phyloP scores from a whole-genome alignment of 1,140 invertebrate genomes.

The Sweltsa coloradensis region DNA sequence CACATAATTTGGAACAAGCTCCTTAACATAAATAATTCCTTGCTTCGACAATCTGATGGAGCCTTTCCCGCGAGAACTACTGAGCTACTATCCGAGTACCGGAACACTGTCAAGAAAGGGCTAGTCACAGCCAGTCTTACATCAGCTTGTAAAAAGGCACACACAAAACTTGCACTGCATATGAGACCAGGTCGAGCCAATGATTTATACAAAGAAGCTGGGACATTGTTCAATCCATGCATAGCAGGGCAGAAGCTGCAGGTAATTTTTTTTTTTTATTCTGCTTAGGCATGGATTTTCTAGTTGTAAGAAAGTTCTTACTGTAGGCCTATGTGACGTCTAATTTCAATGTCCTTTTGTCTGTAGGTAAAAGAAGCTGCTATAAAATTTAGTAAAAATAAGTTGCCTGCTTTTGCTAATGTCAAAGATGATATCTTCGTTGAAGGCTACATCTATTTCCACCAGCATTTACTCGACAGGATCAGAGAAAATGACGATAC shows the following conservation, averaged over 20 bases:
- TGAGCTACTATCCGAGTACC: background rate
- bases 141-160: background rate
- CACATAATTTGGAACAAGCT: constrained; percentile 2
- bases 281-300: background rate
- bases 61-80: background rate
- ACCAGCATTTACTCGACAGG: background rate
- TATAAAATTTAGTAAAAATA: background rate
- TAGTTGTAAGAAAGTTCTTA: background rate
- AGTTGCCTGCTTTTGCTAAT: background rate
- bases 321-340: background rate
- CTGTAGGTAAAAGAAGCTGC: background rate
- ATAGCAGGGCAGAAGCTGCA: background rate
- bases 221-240: background rate
- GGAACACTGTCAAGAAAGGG: background rate
- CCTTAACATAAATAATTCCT: background rate
- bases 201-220: background rate
- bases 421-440: background rate
- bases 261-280: background rate
- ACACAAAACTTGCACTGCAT: background rate
- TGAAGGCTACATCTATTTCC: constrained; percentile 5
- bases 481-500: background rate
- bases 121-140: background rate
- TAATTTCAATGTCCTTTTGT: background rate
- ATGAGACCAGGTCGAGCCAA: background rate
- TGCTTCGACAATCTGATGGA: background rate